Evolutionary conservation across 2,113 vertebrate genomes (phyloP).

Genomic region (Cariama cristata): DNA sequence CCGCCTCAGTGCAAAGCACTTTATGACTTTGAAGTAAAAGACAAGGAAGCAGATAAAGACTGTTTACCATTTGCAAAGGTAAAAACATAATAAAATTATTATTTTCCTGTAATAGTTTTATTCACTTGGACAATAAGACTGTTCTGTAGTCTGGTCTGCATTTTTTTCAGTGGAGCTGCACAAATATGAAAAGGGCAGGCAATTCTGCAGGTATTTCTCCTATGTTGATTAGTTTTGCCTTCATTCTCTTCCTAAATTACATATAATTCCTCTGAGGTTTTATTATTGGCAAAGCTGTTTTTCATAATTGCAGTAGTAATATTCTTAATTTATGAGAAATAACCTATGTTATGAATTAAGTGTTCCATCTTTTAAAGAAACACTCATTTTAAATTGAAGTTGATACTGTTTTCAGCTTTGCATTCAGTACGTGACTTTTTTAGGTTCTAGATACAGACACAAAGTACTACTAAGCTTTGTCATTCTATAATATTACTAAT

Average conservation of each 20-base stretch:
- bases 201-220: background rate
- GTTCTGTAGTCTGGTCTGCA: background rate
- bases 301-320: background rate
- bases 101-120: background rate
- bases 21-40: constrained; percentile 99
- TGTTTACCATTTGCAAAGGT: constrained; percentile 98
- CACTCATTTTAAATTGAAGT: background rate
- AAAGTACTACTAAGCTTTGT: background rate
- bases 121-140: background rate
- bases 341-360: background rate
- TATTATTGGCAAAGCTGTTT: background rate
- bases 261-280: background rate
- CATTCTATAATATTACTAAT: background rate
- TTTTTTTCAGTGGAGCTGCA: background rate
- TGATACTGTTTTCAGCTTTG: background rate
- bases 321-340: background rate
- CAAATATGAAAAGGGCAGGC: background rate
- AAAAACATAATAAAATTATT: constrained; percentile 5
- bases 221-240: background rate
- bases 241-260: background rate
- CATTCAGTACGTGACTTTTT: background rate
- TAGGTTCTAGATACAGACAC: background rate
- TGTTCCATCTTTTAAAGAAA: background rate
- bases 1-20: constrained; percentile 98
- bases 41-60: constrained; percentile 99